Evolutionary conservation across 2,113 vertebrate species (phyloP), one percentile per base, ranked within the genome.

Genomic region (Cyphomyrus discorhynchus): DNA sequence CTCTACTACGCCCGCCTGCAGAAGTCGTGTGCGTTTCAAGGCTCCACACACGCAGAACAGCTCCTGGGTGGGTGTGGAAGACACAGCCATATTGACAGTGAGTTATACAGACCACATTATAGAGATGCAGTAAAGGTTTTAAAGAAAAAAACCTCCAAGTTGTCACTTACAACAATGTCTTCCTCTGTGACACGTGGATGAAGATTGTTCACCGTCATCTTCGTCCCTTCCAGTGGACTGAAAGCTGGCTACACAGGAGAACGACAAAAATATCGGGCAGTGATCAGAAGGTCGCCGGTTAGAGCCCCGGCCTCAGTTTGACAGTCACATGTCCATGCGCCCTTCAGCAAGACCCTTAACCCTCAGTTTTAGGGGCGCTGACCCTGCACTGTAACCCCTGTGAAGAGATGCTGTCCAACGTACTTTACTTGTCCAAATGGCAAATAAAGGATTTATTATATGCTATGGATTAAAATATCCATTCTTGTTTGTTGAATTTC

Each of bases 1-100:
- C 90, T 99, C 98, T 6, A 98, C 98, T n/a, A 98, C 96, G 5
- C 98, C 98, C 17, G 97, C 96, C 87, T 97, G 98, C 82, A 98
- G 95, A 91, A 99, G 95, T 2, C 98, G 96, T 1, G 98, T 98
- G 92, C 98, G 95, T 92, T 99, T 99, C 92, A 99, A 95, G 66
- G 98, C 98, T 0, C 98, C 98, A 5, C 98, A 99, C 42, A 99
- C 98, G 93, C 98, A 99, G 95, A 99, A 99, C 70, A 99, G 95
- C 92, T 99, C 98, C 98, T 99, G 80, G 89, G 89, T 10, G 70
- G 90, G 90, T 1, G 2, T 11, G 58, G 74, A 24, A 88, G 70
- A 91, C 15, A 88, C 52, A 82, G 6, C 50, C 49, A 87, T 5
- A 91, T 0, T 70, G 80, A 91, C 89, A 93, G 82, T 90, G 77